Conservation (phyloP, 2,888 invertebrate genomes). For the Protonemura montana region DNA sequence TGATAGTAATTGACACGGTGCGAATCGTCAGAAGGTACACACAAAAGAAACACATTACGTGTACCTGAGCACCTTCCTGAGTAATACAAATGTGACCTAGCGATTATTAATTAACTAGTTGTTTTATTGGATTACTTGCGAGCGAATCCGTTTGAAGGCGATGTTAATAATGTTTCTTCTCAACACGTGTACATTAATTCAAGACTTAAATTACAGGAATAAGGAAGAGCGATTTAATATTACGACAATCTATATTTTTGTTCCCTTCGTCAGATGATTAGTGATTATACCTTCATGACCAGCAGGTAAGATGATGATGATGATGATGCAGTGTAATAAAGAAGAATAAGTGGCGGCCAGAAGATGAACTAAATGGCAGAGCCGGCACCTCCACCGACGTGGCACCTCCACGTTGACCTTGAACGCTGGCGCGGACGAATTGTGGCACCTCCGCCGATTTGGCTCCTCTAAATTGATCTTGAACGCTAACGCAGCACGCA, state of each 20-base stretch:
- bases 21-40: background rate
- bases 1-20: background rate
- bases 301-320: background rate
- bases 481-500: too few species aligned
- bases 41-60: background rate
- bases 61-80: background rate
- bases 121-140: background rate
- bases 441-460: background rate
- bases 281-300: background rate
- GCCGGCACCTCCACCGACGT: background rate
- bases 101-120: background rate
- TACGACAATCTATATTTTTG: background rate
- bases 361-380: background rate
- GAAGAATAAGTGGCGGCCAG: background rate
- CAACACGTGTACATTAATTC: background rate
- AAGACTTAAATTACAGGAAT: background rate
- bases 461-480: too few species aligned
- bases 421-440: background rate
- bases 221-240: constrained; percentile 7
- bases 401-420: background rate
- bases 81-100: background rate
- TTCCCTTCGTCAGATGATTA: background rate
- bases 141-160: background rate
- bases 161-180: background rate
- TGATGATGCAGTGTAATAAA: background rate